These are phyloP conservation scores for Aporophyla nigra DNA, from an alignment of 2,888 invertebrate species.

Conservation along the genomic window DNA sequence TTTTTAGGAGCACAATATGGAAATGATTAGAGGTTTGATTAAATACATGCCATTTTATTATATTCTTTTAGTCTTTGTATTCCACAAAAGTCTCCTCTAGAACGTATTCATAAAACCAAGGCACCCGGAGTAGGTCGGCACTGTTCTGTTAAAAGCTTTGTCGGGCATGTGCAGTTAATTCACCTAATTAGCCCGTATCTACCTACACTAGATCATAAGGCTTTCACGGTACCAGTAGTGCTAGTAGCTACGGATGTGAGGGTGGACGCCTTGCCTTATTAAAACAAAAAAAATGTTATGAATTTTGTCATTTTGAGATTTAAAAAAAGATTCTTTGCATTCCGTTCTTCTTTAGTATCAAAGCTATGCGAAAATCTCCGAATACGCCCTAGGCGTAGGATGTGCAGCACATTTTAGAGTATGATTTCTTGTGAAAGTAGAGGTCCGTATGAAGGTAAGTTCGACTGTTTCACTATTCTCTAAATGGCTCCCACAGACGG, in stretches of 20 bases:
- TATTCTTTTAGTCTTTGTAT: not conserved
- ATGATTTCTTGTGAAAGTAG: not conserved
- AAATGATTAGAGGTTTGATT: not conserved
- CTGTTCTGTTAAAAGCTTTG: slow-evolving; percentile 49
- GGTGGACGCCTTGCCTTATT: not conserved
- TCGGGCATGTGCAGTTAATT: slow-evolving; percentile 55
- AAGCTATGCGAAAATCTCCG: not conserved
- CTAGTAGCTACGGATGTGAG: not conserved
- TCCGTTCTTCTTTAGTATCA: not conserved
- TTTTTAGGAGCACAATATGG: not conserved
- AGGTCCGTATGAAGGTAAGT: not conserved
- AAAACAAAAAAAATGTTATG: not conserved
- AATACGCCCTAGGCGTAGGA: not conserved
- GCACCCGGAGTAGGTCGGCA: slow-evolving; percentile 9
- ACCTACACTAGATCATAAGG: slow-evolving; percentile 38
- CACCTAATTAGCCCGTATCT: slow-evolving; percentile 45
- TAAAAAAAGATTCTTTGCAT: not conserved
- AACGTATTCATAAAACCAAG: slow-evolving; percentile 17
- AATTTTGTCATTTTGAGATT: not conserved
- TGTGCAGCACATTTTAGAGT: not conserved
- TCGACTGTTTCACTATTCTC: not conserved
- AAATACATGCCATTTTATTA: not conserved
- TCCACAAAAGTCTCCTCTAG: slow-evolving; percentile 15
- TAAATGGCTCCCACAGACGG: no score
- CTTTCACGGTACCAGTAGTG: slow-evolving; percentile 21